These are phyloP conservation scores for Pammene aurita DNA, from an alignment of 2,888 invertebrate genomes.

Conservation along the genomic window DNA sequence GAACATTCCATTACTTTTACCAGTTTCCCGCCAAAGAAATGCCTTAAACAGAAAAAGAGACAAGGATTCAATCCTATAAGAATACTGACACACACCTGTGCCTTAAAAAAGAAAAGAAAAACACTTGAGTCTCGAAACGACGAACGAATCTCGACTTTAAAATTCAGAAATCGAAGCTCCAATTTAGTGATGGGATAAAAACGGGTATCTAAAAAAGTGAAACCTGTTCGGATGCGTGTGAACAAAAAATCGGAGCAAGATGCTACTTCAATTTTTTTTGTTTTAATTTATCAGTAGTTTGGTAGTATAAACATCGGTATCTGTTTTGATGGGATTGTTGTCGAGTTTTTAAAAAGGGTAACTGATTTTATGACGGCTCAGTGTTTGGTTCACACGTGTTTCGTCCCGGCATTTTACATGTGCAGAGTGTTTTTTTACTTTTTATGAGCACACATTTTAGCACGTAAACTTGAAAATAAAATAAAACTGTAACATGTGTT, in stretches of 20 bases:
- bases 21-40: constrained; percentile 26
- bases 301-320: constrained; percentile 47
- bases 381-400: constrained; percentile 24
- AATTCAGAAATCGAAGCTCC: constrained; percentile 32
- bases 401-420: constrained; percentile 3
- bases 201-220: constrained; percentile 50
- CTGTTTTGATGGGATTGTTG: constrained; percentile 39
- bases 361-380: constrained; percentile 23
- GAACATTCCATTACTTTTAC: constrained; percentile 23
- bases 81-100: constrained; percentile 55
- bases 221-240: constrained; percentile 53
- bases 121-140: constrained; percentile 30
- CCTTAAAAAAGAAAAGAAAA: constrained; percentile 49
- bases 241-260: constrained; percentile 60
- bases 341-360: constrained; percentile 34
- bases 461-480: background rate
- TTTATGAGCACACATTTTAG: background rate
- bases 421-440: constrained; percentile 18
- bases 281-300: constrained; percentile 55
- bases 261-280: constrained; percentile 55
- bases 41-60: constrained; percentile 37
- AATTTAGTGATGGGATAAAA: constrained; percentile 32
- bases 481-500: constrained; percentile 14
- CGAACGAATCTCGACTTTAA: constrained; percentile 34
- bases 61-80: constrained; percentile 45